Evolutionary conservation across 2,113 vertebrate species (phyloP).

Genomic region (Hypanus sabinus): DNA sequence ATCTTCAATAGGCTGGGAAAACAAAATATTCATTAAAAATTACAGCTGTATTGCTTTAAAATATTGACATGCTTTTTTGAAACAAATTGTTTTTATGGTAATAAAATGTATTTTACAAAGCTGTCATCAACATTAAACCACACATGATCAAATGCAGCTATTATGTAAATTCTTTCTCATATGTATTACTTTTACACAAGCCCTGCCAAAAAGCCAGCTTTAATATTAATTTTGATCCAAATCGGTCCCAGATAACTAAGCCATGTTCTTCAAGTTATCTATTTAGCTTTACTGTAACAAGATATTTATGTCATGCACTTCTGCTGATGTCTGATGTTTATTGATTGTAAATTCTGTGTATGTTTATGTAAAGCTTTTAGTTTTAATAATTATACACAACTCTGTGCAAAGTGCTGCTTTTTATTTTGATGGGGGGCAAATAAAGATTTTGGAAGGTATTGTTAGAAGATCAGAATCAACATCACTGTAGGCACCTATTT

Average conservation of each 20-base stretch:
- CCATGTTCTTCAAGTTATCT: background rate
- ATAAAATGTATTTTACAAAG: background rate
- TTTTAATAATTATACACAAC: background rate
- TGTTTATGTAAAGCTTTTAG: background rate
- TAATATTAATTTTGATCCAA: background rate
- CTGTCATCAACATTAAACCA: background rate
- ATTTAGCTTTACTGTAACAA: background rate
- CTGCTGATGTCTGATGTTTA: background rate
- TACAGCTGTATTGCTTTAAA: background rate
- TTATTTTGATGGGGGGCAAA: background rate
- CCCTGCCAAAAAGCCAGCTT: background rate
- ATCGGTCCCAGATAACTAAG: background rate
- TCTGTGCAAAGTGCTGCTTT: conserved; percentile 10
- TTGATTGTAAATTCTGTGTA: background rate
- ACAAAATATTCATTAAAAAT: background rate
- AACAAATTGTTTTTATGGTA: background rate
- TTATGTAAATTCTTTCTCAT: background rate
- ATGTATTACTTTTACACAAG: background rate
- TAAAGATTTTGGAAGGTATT: background rate
- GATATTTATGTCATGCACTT: background rate
- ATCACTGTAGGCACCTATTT: background rate
- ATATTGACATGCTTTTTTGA: background rate
- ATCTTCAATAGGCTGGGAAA: background rate
- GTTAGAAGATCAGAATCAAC: background rate
- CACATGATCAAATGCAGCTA: background rate